A percentile compares a stretch with the other conserved stretches of the same genome.
phyloP scores from a whole-genome alignment of 2,797 vertebrate genomes.

The Melanotaenia nigrans region DNA sequence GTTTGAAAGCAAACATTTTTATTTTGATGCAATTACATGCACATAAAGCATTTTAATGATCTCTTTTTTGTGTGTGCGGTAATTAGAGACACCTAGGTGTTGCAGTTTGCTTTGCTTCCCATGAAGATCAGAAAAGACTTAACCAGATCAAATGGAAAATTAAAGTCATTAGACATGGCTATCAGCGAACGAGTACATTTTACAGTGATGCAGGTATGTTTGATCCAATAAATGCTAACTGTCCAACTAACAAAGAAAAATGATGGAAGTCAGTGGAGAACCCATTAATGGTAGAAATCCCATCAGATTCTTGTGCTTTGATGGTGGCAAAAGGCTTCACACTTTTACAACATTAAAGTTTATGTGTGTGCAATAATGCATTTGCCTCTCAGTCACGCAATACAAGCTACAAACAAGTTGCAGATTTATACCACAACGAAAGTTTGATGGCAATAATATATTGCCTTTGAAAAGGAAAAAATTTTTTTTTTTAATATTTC shows the following conservation, averaged over 20 bases:
- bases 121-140: background rate
- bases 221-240: background rate
- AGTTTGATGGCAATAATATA: too few relatives aligned
- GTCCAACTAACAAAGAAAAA: too few relatives aligned
- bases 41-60: conserved; percentile 24
- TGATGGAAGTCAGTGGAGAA: too few relatives aligned
- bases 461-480: too few relatives aligned
- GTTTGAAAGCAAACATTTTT: conserved; percentile 15
- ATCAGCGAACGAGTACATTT: background rate
- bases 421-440: too few relatives aligned
- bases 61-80: background rate
- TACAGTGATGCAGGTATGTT: background rate
- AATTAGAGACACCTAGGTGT: conserved; percentile 24
- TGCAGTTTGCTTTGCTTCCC: conserved; percentile 3
- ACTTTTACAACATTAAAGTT: background rate
- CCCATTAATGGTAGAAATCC: too few relatives aligned
- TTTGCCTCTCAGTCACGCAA: background rate
- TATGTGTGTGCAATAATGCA: background rate
- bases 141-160: background rate
- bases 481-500: too few relatives aligned
- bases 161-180: background rate
- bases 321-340: background rate
- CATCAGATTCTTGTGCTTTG: too few relatives aligned
- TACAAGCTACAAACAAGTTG: background rate
- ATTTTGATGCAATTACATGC: conserved; percentile 23